Evolutionary conservation across 2,113 vertebrate species (phyloP).

Genomic region (Hypomesus transpacificus): DNA sequence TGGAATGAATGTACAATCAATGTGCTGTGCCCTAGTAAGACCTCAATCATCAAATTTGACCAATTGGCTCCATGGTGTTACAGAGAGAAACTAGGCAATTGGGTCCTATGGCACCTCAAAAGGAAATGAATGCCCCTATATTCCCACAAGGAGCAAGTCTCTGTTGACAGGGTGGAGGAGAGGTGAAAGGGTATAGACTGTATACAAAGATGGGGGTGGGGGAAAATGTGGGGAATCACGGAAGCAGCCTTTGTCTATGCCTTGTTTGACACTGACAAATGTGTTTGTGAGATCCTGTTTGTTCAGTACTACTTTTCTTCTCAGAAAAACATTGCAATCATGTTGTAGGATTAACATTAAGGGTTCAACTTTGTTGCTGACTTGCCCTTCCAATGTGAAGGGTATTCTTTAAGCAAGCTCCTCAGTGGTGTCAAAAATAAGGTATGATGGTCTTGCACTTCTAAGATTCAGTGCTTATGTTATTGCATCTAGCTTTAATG

Average conservation of each 20-base stretch:
- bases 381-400: conserved; percentile 4
- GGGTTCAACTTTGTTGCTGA: conserved; percentile 10
- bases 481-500: not conserved
- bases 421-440: not conserved
- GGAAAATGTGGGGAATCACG: not conserved
- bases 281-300: conserved; percentile 36
- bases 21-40: conserved; percentile 8
- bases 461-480: too few species aligned
- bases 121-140: not conserved
- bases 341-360: conserved; percentile 21
- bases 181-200: not conserved
- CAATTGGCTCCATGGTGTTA: not conserved
- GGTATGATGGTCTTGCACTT: too few species aligned
- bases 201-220: not conserved
- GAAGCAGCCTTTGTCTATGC: too few species aligned
- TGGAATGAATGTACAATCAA: conserved; percentile 13
- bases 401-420: not conserved
- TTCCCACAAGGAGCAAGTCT: conserved; percentile 1
- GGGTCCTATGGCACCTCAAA: not conserved
- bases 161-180: not conserved
- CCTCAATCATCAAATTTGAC: conserved; percentile 6
- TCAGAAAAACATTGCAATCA: conserved; percentile 8
- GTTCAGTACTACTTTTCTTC: conserved; percentile 22
- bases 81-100: not conserved
- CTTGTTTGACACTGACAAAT: not conserved